Base-by-base conservation (phyloP, 2,888 invertebrate genomes). In the Junonia oenone region DNA sequence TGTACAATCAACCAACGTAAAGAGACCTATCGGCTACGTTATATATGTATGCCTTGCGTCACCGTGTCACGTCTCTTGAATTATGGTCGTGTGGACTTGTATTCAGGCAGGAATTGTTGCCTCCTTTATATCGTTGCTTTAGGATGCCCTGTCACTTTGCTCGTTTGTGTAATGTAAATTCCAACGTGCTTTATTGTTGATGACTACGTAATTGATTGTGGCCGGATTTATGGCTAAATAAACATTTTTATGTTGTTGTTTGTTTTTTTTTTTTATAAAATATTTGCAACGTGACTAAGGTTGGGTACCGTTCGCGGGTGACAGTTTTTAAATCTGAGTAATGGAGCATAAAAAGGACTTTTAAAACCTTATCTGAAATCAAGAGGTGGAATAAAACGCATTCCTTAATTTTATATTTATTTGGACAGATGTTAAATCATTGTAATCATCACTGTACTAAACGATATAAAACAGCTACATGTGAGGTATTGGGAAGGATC, bases 41-140 rank as follows among this genome's bases (percentile, higher is more conserved):
- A 45, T 55, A 47, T 58, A 58, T 52, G 63, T 59, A 62, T 48
- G 56, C 48, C 31, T 58, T 59, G 62, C 58, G 56, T 59, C 55
- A 51, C 57, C 56, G 31, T 58, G 60, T 60, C 57, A 58, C 55
- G 59, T 58, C 43, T 60, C 60, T 63, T 60, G 61, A 55, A 37
- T 62, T 65, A 64, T 64, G 64, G 61, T 54, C 55, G 52, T 56
- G 17, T 50, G 59, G 52, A 72, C 76, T 83, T 66, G 67, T 79
- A 72, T 81, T 81, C 80, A 75, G 60, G 68, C 77, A 75, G 74
- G 73, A 72, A 76, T 76, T 73, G 75, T 76, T 81, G 73, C 70
- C 69, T 47, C 71, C 78, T 81, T 85, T 83, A 83, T 78, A 80
- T 79, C 76, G 75, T 81, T 81, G 78, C 78, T 79, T 79, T 78